Base-by-base conservation (phyloP, 2,113 vertebrate genomes). In the Loxodonta africana region DNA sequence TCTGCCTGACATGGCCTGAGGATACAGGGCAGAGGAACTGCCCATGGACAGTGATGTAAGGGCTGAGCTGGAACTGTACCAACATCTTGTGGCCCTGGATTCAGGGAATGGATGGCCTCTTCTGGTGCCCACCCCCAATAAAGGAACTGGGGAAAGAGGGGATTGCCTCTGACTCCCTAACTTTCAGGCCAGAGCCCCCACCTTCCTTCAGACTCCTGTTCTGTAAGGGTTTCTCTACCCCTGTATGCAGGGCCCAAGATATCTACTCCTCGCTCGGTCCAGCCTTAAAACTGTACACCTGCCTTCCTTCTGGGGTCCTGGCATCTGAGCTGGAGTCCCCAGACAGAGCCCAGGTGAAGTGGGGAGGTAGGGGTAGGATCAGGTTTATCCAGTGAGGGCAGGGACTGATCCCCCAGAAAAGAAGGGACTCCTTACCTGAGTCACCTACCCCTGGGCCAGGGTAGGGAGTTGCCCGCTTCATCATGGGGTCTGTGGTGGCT, bases 401-500 rank as follows among this genome's bases (percentile, higher is more conserved):
- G 30, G 51, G 48, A 93, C 28, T 89, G 80, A 80, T 17, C 33
- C 65, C 15, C 30, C 57, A 78, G 90, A 60, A 80, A 83, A 73
- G 78, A 95, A 93, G 18, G 53, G 37, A 15, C 2, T 46, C 90
- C 6, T 18, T 25, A 37, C 15, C 26, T 51, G 20, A 87, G 51
- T 84, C 84, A 77, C 94, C 44, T 95, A 95, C 97, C 73, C 78
- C 65, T 74, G 26, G 60, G 14, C 77, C n/a, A 41, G 7, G 23
- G 51, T 44, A 33, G 83, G 48, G 80, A 84, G 82, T 46, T 5
- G 3, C 25, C 82, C 44, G 51, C 30, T 93, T 94, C 15, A 0
- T 98, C 97, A 99, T 1, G 98, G 98, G 14, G 96, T 95, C 0
- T 99, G 98, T 57, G 98, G 97, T 0, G 81, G 77, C 11, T 95